These are phyloP conservation scores for Hydrolagus affinis DNA, from an alignment of 2,113 vertebrate genomes.

Conservation along the genomic window DNA sequence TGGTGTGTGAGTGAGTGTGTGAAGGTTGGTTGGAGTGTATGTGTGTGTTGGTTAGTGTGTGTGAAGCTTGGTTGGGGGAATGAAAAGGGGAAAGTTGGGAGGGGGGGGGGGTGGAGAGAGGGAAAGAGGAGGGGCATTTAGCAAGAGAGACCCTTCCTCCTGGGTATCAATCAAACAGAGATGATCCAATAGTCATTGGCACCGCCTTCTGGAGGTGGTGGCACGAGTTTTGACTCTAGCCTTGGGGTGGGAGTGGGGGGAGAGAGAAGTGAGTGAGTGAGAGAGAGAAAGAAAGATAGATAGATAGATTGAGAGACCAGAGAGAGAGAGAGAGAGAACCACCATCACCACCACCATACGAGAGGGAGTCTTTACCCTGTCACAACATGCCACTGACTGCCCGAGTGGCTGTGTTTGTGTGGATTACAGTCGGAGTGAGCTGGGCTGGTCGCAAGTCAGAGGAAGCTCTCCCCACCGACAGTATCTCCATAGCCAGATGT, in stretches of 20 bases:
- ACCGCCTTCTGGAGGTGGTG: constrained; percentile 1
- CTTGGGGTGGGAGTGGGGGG: not conserved
- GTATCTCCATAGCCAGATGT: constrained; percentile 77
- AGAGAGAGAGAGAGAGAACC: too few relatives aligned
- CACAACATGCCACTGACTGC: constrained; percentile 11
- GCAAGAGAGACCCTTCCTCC: not conserved
- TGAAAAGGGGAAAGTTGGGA: not conserved
- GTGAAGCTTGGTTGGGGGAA: too few relatives aligned
- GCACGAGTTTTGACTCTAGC: not conserved
- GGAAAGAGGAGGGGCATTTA: not conserved
- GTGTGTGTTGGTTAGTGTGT: too few relatives aligned
- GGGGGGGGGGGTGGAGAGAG: not conserved
- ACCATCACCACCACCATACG: too few relatives aligned
- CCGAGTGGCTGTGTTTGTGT: constrained; percentile 57
- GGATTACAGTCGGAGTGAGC: constrained; percentile 65
- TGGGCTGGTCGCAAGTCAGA: constrained; percentile 65
- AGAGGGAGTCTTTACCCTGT: not conserved
- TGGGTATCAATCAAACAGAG: not conserved
- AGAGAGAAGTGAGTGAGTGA: not conserved
- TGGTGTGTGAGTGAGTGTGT: too few relatives aligned
- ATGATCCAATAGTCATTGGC: not conserved
- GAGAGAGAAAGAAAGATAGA: too few relatives aligned
- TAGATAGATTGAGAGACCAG: too few relatives aligned
- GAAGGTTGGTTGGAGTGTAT: too few relatives aligned
- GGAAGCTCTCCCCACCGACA: constrained; percentile 65